Conservation (phyloP, 2,797 vertebrate species). For the Decapterus maruadsi region DNA sequence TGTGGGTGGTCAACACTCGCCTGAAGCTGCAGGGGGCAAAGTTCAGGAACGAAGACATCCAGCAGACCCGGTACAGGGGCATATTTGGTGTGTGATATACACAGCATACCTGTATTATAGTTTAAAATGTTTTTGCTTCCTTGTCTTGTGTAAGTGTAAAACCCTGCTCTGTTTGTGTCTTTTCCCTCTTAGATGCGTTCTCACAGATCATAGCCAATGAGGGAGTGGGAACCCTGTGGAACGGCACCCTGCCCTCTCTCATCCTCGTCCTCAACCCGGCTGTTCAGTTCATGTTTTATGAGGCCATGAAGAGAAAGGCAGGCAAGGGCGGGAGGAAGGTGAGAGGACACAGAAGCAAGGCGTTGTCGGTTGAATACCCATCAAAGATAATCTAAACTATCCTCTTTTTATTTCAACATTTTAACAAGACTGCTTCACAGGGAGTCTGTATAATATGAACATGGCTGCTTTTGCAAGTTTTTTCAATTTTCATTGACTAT, state of each 20-base stretch:
- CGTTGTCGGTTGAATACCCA: background rate
- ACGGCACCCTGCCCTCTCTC: conserved; percentile 86
- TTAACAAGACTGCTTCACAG: too few relatives aligned
- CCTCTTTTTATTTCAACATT: background rate
- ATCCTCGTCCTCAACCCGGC: conserved; percentile 88
- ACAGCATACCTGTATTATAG: background rate
- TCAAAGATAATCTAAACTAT: background rate
- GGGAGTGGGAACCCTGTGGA: conserved; percentile 86
- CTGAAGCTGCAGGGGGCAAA: conserved; percentile 89
- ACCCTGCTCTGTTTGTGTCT: background rate
- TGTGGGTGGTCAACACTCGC: conserved; percentile 91
- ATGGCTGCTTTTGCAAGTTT: too few relatives aligned
- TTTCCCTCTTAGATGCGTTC: conserved; percentile 82
- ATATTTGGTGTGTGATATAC: conserved; percentile 81
- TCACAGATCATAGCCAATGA: conserved; percentile 85
- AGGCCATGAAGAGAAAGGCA: conserved; percentile 87
- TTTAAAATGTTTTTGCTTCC: background rate
- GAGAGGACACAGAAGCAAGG: conserved; percentile 7
- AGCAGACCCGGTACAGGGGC: conserved; percentile 87
- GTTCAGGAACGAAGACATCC: conserved; percentile 87
- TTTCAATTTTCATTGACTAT: too few relatives aligned
- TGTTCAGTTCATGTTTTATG: conserved; percentile 89
- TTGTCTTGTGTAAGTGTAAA: background rate
- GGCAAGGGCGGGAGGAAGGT: conserved; percentile 81
- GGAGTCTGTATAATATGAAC: too few relatives aligned